phyloP scores from a whole-genome alignment of 2,888 invertebrate genomes.

The Toxonevra muliebris region DNA sequence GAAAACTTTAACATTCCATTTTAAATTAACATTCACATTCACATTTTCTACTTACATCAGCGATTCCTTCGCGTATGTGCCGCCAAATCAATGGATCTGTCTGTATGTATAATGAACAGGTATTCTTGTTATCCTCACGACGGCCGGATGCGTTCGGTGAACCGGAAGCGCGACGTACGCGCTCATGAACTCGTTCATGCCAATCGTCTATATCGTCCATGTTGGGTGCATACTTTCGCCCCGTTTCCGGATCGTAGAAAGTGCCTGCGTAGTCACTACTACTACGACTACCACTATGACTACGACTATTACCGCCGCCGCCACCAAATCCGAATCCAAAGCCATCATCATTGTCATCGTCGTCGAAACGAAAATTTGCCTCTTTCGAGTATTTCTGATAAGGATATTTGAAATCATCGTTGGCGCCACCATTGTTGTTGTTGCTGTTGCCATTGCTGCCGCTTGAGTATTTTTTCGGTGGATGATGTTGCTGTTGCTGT shows the following conservation, averaged over 20 bases:
- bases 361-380: conserved; percentile 69
- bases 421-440: conserved; percentile 39
- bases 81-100: conserved; percentile 98
- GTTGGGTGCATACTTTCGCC: conserved; percentile 53
- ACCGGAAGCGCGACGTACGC: conserved; percentile 66
- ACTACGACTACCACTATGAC: conserved; percentile 16
- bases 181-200: conserved; percentile 65
- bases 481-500: conserved; percentile 44
- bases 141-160: conserved; percentile 61
- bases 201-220: conserved; percentile 64
- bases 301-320: conserved; percentile 28
- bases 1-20: not conserved
- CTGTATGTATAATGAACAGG: conserved; percentile 96
- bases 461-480: conserved; percentile 60
- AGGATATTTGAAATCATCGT: conserved; percentile 66
- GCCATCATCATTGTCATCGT: conserved; percentile 34
- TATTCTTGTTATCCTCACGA: conserved; percentile 81
- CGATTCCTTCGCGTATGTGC: conserved; percentile 85
- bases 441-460: conserved; percentile 40
- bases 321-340: conserved; percentile 27
- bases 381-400: conserved; percentile 82
- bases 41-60: conserved; percentile 72
- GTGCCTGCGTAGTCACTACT: conserved; percentile 37
- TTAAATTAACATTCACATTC: not conserved
- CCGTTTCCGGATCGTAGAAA: conserved; percentile 59